Evolutionary conservation across 2,797 vertebrate species (phyloP), one percentile per base, ranked within the genome.

Genomic region (Xyrichtys novacula): DNA sequence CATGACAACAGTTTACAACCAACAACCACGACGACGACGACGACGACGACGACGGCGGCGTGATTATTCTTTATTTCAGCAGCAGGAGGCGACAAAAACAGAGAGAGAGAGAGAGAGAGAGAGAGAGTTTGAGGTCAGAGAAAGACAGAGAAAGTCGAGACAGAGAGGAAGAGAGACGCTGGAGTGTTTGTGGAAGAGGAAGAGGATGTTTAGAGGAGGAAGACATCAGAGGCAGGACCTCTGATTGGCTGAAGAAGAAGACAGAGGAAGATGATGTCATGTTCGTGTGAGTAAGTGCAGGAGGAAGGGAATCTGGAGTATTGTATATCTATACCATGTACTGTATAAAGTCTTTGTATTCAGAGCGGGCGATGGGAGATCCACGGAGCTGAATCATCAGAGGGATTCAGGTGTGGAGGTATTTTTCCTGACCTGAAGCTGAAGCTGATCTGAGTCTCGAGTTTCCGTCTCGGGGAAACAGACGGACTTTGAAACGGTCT

Each of bases 1-100:
- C 62, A 67, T 88, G 84, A 78, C 20, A 29, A 76, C 84, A 87
- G 90, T 92, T 92, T 87, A 90, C 89, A 92, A 76, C 73, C 65
- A 54, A 77, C n/a, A n/a, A n/a, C n/a, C n/a, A n/a, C n/a, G n/a
- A n/a, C n/a, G n/a, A n/a, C n/a, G n/a, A n/a, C n/a, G n/a, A n/a
- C n/a, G n/a, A n/a, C n/a, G n/a, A n/a, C n/a, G n/a, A n/a, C n/a
- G n/a, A n/a, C n/a, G n/a, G n/a, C n/a, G n/a, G n/a, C 49, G 38
- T 85, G 80, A 76, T 77, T 70, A 72, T 83, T 74, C 72, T 81
- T 81, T 88, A 74, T 88, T 83, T 90, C 74, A 68, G 84, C 77
- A 56, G 76, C 78, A 62, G 74, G 76, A 69, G 61, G 67, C 12
- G 23, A 39, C 29, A 63, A n/a, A 56, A n/a, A 32, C 31, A 6